phyloP scores from a whole-genome alignment of 2,113 vertebrate species.

The Strix uralensis region DNA sequence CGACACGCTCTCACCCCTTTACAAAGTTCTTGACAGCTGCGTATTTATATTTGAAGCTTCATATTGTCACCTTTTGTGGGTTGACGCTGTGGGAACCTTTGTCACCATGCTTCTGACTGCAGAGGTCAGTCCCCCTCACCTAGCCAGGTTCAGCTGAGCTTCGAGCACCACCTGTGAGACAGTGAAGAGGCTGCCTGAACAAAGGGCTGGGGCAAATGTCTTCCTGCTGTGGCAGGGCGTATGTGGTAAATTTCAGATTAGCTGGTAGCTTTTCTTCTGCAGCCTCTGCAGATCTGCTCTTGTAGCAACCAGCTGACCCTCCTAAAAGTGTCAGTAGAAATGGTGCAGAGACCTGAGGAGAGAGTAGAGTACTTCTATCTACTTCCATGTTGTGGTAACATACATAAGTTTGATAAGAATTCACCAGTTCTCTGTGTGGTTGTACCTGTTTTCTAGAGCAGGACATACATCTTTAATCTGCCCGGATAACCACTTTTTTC shows the following conservation, averaged over 20 bases:
- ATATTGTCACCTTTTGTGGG: accelerated
- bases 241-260: background rate
- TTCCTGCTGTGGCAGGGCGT: accelerated
- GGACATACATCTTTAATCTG: background rate
- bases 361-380: background rate
- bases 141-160: background rate
- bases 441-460: background rate
- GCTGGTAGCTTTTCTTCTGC: background rate
- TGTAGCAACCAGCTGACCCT: background rate
- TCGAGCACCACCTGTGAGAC: background rate
- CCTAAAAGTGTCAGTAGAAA: background rate
- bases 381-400: background rate
- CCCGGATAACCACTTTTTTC: background rate
- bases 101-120: accelerated
- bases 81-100: background rate
- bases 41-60: background rate
- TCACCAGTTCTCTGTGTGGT: background rate
- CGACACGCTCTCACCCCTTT: background rate
- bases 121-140: background rate
- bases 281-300: background rate
- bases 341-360: background rate
- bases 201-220: background rate
- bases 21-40: background rate
- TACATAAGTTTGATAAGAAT: background rate
- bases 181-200: background rate